Base-by-base conservation (phyloP, 23 tunicate species). In the Phallusia fumigata region DNA sequence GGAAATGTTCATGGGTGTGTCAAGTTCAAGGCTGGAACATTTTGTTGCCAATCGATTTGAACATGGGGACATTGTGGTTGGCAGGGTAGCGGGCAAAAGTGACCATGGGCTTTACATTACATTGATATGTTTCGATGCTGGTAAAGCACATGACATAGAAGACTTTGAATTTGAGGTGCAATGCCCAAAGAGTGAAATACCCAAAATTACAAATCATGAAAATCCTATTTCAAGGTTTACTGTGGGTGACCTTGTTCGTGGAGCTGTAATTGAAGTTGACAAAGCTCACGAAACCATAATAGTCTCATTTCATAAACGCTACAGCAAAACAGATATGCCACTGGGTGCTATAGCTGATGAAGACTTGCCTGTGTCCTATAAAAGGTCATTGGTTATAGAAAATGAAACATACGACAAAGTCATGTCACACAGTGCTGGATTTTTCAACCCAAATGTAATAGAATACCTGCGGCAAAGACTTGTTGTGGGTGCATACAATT, bases 81-180 rank as follows among this genome's bases (percentile, higher is more conserved):
- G 88, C 0, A 74, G 94, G 53, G 81, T 94, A 40, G 26, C 76
- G 16, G 86, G 86, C 2, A 94, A 92, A 47, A 69, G 40, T 78
- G 98, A 86, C 8, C 33, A 65, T 6, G 90, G 94, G 0, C 35
- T 94, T 8, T 36, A 36, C 36, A 35, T 83, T 19, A 36, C 33
- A 64, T 51, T 94, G 33, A 35, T 94, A 16, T 80, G 95, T 64
- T 88, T 85, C 52, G 98, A 94, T 80, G 88, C 76, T 30, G 90
- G 86, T 53, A 94, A 94, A 35, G 53, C 86, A 18, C 93, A 81
- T 79, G 86, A 89, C 6, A 64, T 94, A 33, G 90, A 89, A 72
- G 32, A 79, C 3, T 76, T 84, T 12, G 83, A 82, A 36, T 84
- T 93, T 35, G 31, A 64, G 16, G 90, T 87, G 32, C 78, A 79